Base-by-base conservation (phyloP, 2,797 vertebrate species). In the Melanogrammus aeglefinus region DNA sequence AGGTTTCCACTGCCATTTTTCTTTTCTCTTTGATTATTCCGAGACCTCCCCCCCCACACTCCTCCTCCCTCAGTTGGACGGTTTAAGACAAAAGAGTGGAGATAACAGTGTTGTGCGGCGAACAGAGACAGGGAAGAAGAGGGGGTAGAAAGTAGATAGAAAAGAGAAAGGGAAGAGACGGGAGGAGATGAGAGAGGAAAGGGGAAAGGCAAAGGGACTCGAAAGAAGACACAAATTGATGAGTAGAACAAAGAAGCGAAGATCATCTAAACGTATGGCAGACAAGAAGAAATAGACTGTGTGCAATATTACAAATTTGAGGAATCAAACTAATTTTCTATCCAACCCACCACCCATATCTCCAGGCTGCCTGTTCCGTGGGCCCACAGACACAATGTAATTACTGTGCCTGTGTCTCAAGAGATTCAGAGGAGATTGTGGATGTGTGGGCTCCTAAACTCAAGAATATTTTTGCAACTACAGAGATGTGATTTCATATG, bases 1-100 rank as follows among this genome's bases (percentile, higher is more conserved):
- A 83, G 88, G 84, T 89, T 88, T 83, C 82, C 75, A 75, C 80
- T 82, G 79, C 85, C 83, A 74, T 75, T 75, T 77, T 63, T 27
- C 41, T 41, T 47, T 66, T 80, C 75, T 31, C 69, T 41, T 35
- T 72, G 29, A 31, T 72, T 72, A 33, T 69, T 1, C 63, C 31
- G 31, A 72, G 70, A 72, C 16, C 70, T 6, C 21, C 38, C 76
- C 76, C 81, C 74, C 73, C 24, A 69, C 75, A 38, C 75, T 73
- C 74, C 75, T 72, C 77, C 57, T 79, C 76, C 6, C 39, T 79
- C 74, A 75, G 24, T 77, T 66, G 74, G 73, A 78, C 21, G 18
- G 66, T 74, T 89, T 81, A n/a, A 74, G 75, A 63, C 29, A 27
- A 69, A 63, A 31, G 33, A 36, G 78, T 39, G 44, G 44, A 74